Evolutionary conservation across 2,797 vertebrate genomes (phyloP).

Genomic region (Hippocampus kuda): DNA sequence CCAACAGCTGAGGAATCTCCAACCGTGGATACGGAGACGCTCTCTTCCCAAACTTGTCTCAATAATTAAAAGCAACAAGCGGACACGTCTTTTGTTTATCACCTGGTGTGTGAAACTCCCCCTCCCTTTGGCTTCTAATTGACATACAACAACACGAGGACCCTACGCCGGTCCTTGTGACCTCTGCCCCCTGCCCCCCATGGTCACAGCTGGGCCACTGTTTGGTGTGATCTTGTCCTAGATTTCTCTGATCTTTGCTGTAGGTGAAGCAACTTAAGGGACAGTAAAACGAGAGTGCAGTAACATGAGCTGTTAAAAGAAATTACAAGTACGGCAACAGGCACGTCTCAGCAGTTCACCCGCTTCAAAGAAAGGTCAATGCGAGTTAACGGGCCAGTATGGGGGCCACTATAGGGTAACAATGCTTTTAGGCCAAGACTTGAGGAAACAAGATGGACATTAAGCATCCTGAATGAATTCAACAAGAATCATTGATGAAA

Average conservation of each 20-base stretch:
- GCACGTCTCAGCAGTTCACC: conserved; percentile 37
- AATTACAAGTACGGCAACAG: conserved; percentile 49
- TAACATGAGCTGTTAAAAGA: conserved; percentile 47
- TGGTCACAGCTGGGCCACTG: conserved; percentile 58
- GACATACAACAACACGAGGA: conserved; percentile 73
- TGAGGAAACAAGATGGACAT: conserved; percentile 8
- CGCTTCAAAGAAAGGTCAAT: conserved; percentile 54
- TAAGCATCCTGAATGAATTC: neutral
- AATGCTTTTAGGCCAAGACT: conserved; percentile 26
- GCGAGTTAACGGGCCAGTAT: conserved; percentile 34
- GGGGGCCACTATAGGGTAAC: conserved; percentile 34
- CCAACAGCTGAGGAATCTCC: conserved; percentile 7
- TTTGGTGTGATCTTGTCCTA: conserved; percentile 36
- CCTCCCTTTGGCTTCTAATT: conserved; percentile 63
- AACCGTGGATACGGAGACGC: conserved; percentile 10
- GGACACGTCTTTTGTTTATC: conserved; percentile 27
- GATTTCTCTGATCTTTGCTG: conserved; percentile 62
- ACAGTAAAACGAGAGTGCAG: conserved; percentile 47
- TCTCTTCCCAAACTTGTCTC: conserved; percentile 21
- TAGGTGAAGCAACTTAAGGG: conserved; percentile 40
- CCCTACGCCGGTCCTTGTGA: conserved; percentile 47
- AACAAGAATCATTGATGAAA: conserved; percentile 2
- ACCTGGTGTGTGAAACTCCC: conserved; percentile 24
- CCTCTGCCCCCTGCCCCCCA: conserved; percentile 49
- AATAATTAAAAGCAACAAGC: conserved; percentile 42